phyloP scores from a whole-genome alignment of 2,113 vertebrate genomes.

The Chloropsis hardwickii region DNA sequence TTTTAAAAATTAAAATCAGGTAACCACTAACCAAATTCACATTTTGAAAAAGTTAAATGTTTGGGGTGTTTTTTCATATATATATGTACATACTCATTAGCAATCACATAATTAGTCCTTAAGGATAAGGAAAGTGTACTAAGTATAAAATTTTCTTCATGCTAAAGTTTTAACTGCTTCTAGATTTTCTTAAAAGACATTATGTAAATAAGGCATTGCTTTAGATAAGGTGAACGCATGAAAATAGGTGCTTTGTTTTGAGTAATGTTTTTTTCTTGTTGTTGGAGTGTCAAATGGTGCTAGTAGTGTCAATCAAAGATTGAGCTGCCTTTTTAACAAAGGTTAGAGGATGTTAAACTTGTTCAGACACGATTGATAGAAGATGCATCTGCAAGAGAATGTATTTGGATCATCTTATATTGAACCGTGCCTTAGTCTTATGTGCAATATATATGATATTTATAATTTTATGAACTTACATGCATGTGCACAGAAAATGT shows the following conservation, averaged over 20 bases:
- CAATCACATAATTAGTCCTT: neutral
- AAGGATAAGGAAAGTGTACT: neutral
- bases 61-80: neutral
- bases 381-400: neutral
- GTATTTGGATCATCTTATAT: neutral
- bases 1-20: neutral
- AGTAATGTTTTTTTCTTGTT: neutral
- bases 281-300: neutral
- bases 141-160: neutral
- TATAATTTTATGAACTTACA: neutral
- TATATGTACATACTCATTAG: neutral
- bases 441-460: neutral
- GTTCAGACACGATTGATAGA: neutral
- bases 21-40: neutral
- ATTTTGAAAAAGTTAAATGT: neutral
- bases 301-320: neutral
- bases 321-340: neutral
- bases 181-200: neutral
- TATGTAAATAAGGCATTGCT: neutral
- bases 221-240: neutral
- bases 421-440: neutral
- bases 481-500: rapidly evolving
- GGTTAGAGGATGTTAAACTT: neutral
- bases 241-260: neutral
- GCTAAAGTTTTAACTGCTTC: neutral